Evolutionary conservation across 92 coral and sea anemone genomes (phyloP).

Genomic region (Porites cylindrica): DNA sequence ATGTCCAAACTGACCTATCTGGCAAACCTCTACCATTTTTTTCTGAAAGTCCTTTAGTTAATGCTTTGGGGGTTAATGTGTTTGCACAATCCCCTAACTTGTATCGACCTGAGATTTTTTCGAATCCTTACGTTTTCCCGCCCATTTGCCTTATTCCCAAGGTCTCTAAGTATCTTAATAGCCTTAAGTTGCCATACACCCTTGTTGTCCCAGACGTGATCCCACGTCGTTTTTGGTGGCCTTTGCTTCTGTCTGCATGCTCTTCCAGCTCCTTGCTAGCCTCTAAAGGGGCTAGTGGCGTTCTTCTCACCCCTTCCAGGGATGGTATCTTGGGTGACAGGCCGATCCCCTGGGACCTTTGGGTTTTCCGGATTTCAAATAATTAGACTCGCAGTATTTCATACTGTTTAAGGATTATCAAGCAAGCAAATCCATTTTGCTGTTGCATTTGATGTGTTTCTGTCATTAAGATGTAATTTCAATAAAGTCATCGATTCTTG

Average conservation of each 20-base stretch:
- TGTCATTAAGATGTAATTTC: slow-evolving; percentile 15
- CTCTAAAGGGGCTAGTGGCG: slow-evolving; percentile 47
- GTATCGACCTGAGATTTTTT: slow-evolving; percentile 24
- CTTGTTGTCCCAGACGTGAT: slow-evolving; percentile 68
- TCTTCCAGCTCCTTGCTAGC: slow-evolving; percentile 45
- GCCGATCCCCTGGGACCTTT: slow-evolving; percentile 72
- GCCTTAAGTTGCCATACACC: slow-evolving; percentile 24
- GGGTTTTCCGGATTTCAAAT: slow-evolving; percentile 58
- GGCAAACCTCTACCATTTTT: slow-evolving; percentile 68
- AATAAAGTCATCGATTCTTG: slow-evolving; percentile 29
- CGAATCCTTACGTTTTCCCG: slow-evolving; percentile 58
- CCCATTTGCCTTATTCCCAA: slow-evolving; percentile 51
- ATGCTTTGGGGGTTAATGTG: slow-evolving; percentile 48
- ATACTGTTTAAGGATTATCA: background rate
- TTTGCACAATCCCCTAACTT: slow-evolving; percentile 50
- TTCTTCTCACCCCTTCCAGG: slow-evolving; percentile 52
- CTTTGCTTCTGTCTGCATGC: slow-evolving; percentile 50
- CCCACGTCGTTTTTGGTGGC: slow-evolving; percentile 75
- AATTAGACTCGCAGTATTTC: slow-evolving; percentile 8
- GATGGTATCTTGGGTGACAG: slow-evolving; percentile 29
- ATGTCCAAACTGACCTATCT: slow-evolving; percentile 49
- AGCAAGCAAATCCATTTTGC: slow-evolving; percentile 17
- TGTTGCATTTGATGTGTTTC: slow-evolving; percentile 9
- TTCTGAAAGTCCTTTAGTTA: slow-evolving; percentile 39
- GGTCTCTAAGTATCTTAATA: slow-evolving; percentile 37